Base-by-base conservation (phyloP, 2,113 vertebrate species). In the Poicephalus meyeri region DNA sequence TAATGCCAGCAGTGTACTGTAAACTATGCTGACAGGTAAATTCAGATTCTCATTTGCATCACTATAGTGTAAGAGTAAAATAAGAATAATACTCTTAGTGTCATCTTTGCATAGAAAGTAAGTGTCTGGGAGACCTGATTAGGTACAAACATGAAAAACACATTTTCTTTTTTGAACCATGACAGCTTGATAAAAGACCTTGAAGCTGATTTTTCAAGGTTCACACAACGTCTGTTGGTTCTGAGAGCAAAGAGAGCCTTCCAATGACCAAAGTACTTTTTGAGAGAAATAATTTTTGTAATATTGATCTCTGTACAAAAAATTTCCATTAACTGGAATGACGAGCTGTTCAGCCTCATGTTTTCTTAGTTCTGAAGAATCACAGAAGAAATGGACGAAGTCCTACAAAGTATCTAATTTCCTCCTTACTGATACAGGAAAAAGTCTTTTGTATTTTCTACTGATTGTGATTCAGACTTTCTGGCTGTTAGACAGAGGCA, bases 381-480 rank as follows among this genome's bases (percentile, higher is more conserved):
- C 41, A 76, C 28, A 93, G 72, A 79, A 88, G 42, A 86, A 69
- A 74, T 71, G 24, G 64, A 83, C 29, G 68, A 74, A 80, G 26
- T n/a, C 61, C 37, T 55, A 41, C 21, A 68, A 86, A 73, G 79
- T 81, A 84, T 44, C 83, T 90, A 24, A 92, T 90, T 84, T 86
- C 24, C 19, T 86, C 60, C 56, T 85, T 63, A 71, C 18, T 85
- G 78, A 93, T 37, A 76, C 3, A 63, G 21, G 53, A 81, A 78
- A 58, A 79, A 74, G 73, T 89, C 49, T 85, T 90, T 73, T 70
- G 58, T 66, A 20, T 77, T 86, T 92, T 84, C 35, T 58, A 55
- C 68, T 80, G n/a, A 91, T 72, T 70, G 58, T 58, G 44, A 96
- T 72, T 96, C 78, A 94, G 80, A 86, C 52, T 91, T 91, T 69